Base-by-base conservation (phyloP, 2,113 vertebrate genomes). In the Apistogramma diplotaenia region DNA sequence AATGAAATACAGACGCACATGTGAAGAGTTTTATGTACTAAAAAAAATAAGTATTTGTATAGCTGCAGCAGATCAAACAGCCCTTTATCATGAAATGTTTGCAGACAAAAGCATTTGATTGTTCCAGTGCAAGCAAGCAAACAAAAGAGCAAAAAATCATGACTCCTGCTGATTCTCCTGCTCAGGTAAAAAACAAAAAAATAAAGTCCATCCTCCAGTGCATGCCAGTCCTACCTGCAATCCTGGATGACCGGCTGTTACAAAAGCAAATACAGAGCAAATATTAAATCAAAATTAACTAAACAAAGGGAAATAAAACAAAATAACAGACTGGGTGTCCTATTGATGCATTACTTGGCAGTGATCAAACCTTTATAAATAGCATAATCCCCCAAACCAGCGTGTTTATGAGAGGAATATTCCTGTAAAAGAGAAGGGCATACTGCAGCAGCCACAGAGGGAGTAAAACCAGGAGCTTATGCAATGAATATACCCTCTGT, bases 361-460 rank as follows among this genome's bases (percentile, higher is more conserved):
- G 57, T 62, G 84, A 82, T 88, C 57, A 76, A 92, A 88, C 23
- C 57, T 67, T 61, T 76, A 60, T 87, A 84, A 88, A 89, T 84
- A 85, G 75, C 35, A 67, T 85, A 81, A 89, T 88, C 89, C 79
- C 57, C 29, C 51, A 71, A 87, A 91, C 83, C 70, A 21, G 74
- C 55, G 75, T 87, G 85, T 89, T 92, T 84, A 92, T 73, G 79
- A 71, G 19, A n/a, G 21, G 27, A 54, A 37, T 67, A 25, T 18
- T 62, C 43, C 35, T 74, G 79, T 84, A 61, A 89, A 87, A 65
- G 29, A 72, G 58, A 72, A 16, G 51, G 29, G 54, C 19, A 13
- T 25, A 9, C 51, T 46, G 25, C 11, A 40, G 60, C 71, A 76
- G 31, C 67, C 51, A 74, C 55, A 56, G 27, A 76, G 72, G 33